Evolutionary conservation across 2,888 invertebrate genomes (phyloP), one percentile per base, ranked within the genome.

Genomic region (Tetragonisca angustula): DNA sequence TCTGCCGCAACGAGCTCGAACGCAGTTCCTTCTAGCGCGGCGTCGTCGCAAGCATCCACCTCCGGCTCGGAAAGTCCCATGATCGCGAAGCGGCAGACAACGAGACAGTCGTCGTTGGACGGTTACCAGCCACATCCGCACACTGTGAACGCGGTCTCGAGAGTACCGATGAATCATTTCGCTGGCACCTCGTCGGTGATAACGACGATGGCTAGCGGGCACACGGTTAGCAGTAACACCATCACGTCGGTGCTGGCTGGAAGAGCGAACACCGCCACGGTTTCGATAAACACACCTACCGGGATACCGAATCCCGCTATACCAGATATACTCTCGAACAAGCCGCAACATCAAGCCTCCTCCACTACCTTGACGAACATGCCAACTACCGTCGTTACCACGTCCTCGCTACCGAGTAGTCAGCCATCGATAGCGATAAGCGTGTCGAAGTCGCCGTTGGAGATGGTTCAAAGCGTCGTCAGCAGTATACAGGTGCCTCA

Each of bases 191-290:
- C 94, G 0, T 94, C 95, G 21, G 91, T 95, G 21, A 96, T 96
- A 21, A 96, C 96, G 0, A 96, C 96, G 2, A 96, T 96, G 96
- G 97, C 97, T 0, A 97, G 97, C 91, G 96, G 97, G 15, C 96
- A 97, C 92, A 97, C 97, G 0, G 96, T 96, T 4, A 97, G 97
- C 56, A 96, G 97, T 88, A 97, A 97, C 92, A 97, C 98, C 0
- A 97, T 98, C 32, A 98, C 98, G 0, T 97, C 97, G 0, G 97
- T 97, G 2, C 94, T 97, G 83, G 97, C 97, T 3, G 97, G 97
- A 4, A 96, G 96, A 93, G 96, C 97, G 0, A 97, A 97, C 89
- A 97, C 97, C 0, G 96, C 97, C 0, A 97, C 97, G 0, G 97
- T 97, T 0, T 97, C 97, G 0, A 96, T 97, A 49, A 97, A 97